These are phyloP conservation scores for Rousettus leschenaultii DNA, from an alignment of 2,113 vertebrate genomes.

Conservation along the genomic window DNA sequence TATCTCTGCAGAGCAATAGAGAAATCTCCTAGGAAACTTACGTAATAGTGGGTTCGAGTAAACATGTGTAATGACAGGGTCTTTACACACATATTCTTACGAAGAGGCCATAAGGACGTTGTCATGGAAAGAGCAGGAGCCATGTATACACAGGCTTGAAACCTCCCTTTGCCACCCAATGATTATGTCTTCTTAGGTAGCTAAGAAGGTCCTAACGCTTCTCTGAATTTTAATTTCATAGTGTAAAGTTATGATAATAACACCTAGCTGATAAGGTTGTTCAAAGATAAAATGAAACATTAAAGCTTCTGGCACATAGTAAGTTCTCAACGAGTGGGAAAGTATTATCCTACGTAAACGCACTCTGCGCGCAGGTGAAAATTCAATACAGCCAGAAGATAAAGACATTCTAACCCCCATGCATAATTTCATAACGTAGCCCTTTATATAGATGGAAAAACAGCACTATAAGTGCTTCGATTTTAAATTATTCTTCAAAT, in stretches of 20 bases:
- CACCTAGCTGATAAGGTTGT: background rate
- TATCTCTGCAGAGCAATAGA: background rate
- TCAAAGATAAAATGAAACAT: background rate
- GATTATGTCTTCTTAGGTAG: background rate
- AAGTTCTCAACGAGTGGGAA: conserved; percentile 20
- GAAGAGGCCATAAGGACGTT: background rate
- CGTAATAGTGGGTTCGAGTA: background rate
- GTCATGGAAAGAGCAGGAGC: background rate
- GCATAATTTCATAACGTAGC: background rate
- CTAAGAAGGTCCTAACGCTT: background rate
- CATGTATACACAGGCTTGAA: background rate
- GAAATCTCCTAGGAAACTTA: background rate
- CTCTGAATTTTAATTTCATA: background rate
- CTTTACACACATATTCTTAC: background rate
- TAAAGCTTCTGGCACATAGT: background rate
- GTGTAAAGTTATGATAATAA: background rate
- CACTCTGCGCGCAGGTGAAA: conserved; percentile 51
- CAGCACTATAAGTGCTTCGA: background rate
- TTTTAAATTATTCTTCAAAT: conserved; percentile 46
- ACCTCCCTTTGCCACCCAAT: background rate
- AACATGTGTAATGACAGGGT: background rate
- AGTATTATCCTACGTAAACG: background rate
- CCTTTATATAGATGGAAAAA: background rate
- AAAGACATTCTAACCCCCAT: background rate
- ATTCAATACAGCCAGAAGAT: conserved; percentile 24